Conservation (phyloP, 1,140 invertebrate genomes). For the Listronotus oregonensis region DNA sequence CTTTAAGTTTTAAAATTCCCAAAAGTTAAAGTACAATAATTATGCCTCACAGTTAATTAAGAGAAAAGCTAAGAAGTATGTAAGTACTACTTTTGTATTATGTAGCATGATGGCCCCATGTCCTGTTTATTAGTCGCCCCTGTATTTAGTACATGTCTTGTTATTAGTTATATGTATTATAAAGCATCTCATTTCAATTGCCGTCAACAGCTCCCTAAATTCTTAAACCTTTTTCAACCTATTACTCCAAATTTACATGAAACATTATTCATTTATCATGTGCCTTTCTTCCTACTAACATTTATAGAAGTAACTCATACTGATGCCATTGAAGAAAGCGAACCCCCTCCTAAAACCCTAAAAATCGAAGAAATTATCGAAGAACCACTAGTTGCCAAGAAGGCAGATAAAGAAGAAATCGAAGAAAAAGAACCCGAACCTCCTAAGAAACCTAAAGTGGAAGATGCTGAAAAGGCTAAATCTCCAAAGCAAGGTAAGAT, state of each 20-base stretch:
- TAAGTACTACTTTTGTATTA: neutral
- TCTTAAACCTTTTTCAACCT: too few species aligned
- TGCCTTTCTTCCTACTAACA: conserved; percentile 37
- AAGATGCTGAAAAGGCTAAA: conserved; percentile 25
- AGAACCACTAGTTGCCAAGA: conserved; percentile 27
- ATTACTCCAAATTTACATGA: too few species aligned
- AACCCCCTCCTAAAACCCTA: conserved; percentile 53
- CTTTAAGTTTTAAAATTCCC: too few species aligned
- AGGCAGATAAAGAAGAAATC: conserved; percentile 38
- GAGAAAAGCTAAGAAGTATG: neutral
- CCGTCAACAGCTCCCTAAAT: too few species aligned
- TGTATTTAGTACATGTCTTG: too few species aligned
- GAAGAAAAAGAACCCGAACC: conserved; percentile 45
- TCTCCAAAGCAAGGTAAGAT: conserved; percentile 35
- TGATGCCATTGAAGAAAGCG: conserved; percentile 51
- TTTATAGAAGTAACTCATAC: conserved; percentile 54
- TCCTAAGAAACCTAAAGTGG: conserved; percentile 36
- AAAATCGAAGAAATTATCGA: conserved; percentile 54
- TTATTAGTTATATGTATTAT: too few species aligned
- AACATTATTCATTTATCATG: too few species aligned
- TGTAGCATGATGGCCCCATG: too few species aligned
- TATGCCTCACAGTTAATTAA: too few species aligned
- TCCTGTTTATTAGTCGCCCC: too few species aligned
- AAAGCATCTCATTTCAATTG: too few species aligned
- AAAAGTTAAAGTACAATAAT: too few species aligned